Evolutionary conservation across 2,888 invertebrate genomes (phyloP).

Genomic region (Amblyteles armatorius): DNA sequence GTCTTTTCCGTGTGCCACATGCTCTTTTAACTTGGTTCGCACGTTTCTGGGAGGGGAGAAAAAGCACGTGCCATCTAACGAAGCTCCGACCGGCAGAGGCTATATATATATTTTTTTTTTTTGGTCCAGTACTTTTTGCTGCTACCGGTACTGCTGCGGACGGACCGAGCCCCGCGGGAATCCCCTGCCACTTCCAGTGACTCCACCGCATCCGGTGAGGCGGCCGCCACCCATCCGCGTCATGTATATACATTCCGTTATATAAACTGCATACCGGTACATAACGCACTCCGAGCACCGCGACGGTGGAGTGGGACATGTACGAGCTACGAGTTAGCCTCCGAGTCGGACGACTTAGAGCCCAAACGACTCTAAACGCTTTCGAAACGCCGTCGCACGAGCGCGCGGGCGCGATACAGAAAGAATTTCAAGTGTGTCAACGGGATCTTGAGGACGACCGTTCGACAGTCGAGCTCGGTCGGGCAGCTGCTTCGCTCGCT

Average conservation of each 20-base stretch:
- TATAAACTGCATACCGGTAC: neutral
- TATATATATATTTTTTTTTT: slow-evolving; percentile 5
- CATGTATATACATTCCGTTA: neutral
- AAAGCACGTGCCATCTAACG: slow-evolving; percentile 55
- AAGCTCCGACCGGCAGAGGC: slow-evolving; percentile 34
- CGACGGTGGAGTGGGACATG: slow-evolving; percentile 5
- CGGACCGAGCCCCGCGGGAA: slow-evolving; percentile 43
- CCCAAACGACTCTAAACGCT: slow-evolving; percentile 45
- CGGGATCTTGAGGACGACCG: neutral
- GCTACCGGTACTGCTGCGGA: slow-evolving; percentile 43
- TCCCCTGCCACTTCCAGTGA: slow-evolving; percentile 22
- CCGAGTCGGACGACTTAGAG: neutral
- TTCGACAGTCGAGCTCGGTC: slow-evolving; percentile 11
- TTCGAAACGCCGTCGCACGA: slow-evolving; percentile 28
- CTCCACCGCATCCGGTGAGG: slow-evolving; percentile 13
- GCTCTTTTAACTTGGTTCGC: slow-evolving; percentile 48
- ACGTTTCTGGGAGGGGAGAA: slow-evolving; percentile 12
- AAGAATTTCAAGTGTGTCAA: slow-evolving; percentile 51
- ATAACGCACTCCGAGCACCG: neutral
- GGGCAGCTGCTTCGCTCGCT: slow-evolving; percentile 16
- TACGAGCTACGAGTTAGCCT: slow-evolving; percentile 16
- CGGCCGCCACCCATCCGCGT: neutral
- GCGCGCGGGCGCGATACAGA: slow-evolving; percentile 8
- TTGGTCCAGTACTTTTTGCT: slow-evolving; percentile 39
- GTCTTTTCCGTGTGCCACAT: slow-evolving; percentile 19